Evolutionary conservation across 2,113 vertebrate genomes (phyloP), one percentile per base, ranked within the genome.

Genomic region (Barbus barbus): DNA sequence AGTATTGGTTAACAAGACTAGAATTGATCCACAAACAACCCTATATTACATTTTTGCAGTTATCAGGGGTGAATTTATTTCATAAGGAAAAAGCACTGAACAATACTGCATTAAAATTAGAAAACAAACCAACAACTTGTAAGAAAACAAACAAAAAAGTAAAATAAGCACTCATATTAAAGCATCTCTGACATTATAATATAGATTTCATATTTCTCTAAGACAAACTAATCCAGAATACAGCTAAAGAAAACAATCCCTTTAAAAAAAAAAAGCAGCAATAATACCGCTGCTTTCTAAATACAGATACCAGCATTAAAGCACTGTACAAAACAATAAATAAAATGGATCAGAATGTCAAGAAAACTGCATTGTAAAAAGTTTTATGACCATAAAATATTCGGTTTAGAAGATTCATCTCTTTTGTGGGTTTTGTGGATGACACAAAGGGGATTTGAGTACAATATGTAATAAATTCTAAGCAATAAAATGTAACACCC

Each of bases 131-230:
- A 41, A 41, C 38, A 41, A 41, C 8, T 11, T 41, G 11, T 41
- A 41, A 41, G 9, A 41, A 41, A 2, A 41, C 6, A 36, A 4
- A 38, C 8, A 38, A 84, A n/a, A n/a, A n/a, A n/a, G n/a, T n/a
- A n/a, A n/a, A n/a, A n/a, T n/a, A 88, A 86, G 58, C 79, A 88
- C 78, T 84, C 78, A 82, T 88, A 86, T 84, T 80, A 85, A 88
- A 77, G 46, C 60, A 85, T 86, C 60, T 83, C 75, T 85, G 86
- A 86, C 84, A 90, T 88, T 87, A 83, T 81, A 88, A 83, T 82
- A 88, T 82, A 88, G 86, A 87, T 87, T 83, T 86, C 81, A 80
- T 72, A 84, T 58, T 85, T 84, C 73, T 87, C n/a, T n/a, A n/a
- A n/a, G 84, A 82, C 80, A 38, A 87, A 79, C 80, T 87, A 85